These are phyloP conservation scores for Polydesmus complanatus DNA, from an alignment of 2,888 invertebrate species.

Conservation along the genomic window DNA sequence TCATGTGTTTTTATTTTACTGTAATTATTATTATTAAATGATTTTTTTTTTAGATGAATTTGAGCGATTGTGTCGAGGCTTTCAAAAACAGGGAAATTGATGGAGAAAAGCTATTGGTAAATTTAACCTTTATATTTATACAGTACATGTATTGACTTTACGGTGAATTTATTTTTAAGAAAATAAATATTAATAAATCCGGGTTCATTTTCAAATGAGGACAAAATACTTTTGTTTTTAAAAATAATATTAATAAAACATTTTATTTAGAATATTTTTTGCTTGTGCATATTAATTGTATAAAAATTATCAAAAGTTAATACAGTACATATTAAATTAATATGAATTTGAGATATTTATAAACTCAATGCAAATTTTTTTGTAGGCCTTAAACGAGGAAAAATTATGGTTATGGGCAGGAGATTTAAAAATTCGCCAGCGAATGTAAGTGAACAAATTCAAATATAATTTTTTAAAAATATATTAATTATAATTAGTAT, in stretches of 20 bases:
- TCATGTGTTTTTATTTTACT: too few species aligned
- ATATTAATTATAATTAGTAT: too few species aligned
- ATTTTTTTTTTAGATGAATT: not conserved
- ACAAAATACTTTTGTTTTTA: not conserved
- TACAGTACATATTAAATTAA: not conserved
- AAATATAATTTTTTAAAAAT: too few species aligned
- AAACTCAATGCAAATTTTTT: not conserved
- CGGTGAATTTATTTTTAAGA: too few species aligned
- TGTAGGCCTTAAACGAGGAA: not conserved
- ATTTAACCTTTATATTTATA: not conserved
- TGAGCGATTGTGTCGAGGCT: not conserved
- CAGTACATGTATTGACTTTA: too few species aligned
- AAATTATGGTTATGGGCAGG: not conserved
- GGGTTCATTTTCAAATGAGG: too few species aligned
- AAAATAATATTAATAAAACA: not conserved
- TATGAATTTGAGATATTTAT: not conserved
- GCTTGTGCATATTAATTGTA: not conserved
- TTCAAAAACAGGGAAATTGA: not conserved
- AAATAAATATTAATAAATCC: too few species aligned
- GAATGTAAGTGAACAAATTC: not conserved
- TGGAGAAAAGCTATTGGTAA: not conserved
- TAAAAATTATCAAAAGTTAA: not conserved
- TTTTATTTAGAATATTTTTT: not conserved
- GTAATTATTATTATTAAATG: too few species aligned
- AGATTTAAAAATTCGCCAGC: not conserved